Base-by-base conservation (phyloP, 2,113 vertebrate genomes). In the Hirundichthys speculiger region DNA sequence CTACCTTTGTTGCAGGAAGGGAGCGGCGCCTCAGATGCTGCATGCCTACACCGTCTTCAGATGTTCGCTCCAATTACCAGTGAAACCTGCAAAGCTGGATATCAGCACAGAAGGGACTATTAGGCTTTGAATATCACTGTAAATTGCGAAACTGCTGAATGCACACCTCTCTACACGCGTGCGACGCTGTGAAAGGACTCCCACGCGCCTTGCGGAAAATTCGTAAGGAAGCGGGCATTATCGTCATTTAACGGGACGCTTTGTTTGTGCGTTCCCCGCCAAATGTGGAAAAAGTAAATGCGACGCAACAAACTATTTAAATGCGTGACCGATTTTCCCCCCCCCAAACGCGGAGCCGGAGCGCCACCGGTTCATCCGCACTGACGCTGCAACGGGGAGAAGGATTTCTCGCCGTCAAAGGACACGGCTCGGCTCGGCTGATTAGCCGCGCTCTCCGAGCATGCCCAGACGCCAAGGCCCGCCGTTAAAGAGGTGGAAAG, bases 371-470 rank as follows among this genome's bases (percentile, higher is more conserved):
- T 81, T 77, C 83, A 76, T 87, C 72, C 79, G 73, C 83, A 43
- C 66, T 43, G 19, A 61, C 24, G 20, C 60, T 73, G 60, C 43
- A 11, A 27, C 51, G 22, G 60, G 38, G 62, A 39, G n/a, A n/a
- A n/a, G 52, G 78, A 81, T 81, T 77, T 79, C 55, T 73, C 13
- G 42, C 79, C 61, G 67, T 80, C 76, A 76, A 64, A 88, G 81
- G 68, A 77, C 80, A 69, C 59, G 55, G 71, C 75, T 81, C 54
- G 56, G 69, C 77, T 85, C 30, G 77, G 80, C 68, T 71, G 88
- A 88, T 90, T 89, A 84, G 75, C 83, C 19, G 46, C 67, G 65
- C 87, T 85, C 61, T 30, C 77, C 74, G 80, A 87, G 84, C 72
- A 65, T 63, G 85, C 74, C 73, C 76, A 51, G 73, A 73, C 25